Evolutionary conservation across 2,888 invertebrate genomes (phyloP).

Genomic region (Protodeltote pygarga): DNA sequence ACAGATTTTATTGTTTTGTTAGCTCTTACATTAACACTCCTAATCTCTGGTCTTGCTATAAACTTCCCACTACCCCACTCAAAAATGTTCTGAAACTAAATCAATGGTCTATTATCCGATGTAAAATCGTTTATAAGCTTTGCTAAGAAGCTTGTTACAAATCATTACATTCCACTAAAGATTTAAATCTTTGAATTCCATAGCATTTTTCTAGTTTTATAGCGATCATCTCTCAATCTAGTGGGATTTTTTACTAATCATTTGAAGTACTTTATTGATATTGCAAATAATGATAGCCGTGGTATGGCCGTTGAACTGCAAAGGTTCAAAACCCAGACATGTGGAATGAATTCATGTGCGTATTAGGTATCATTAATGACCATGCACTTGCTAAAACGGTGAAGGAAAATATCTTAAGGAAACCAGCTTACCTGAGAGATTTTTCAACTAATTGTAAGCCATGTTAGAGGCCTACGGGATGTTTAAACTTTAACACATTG

Average conservation of each 20-base stretch:
- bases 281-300: no score
- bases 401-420: no score
- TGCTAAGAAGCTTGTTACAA: no score
- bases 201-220: slow-evolving; percentile 24
- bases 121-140: slow-evolving; percentile 11
- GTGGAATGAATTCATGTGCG: no score
- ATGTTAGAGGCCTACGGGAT: no score
- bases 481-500: no score
- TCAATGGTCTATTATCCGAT: slow-evolving; percentile 8
- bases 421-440: no score
- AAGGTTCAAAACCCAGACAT: no score
- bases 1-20: slow-evolving; percentile 7
- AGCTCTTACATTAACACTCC: neutral
- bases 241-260: slow-evolving; percentile 4
- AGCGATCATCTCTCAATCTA: slow-evolving; percentile 13
- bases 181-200: slow-evolving; percentile 32
- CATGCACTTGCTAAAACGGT: no score
- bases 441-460: no score
- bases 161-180: no score
- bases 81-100: slow-evolving; percentile 13
- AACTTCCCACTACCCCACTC: slow-evolving; percentile 3
- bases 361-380: no score
- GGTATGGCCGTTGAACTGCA: neutral
- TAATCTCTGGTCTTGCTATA: neutral
- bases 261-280: slow-evolving; percentile 2